phyloP scores from a whole-genome alignment of 2,113 vertebrate genomes.

The Pelecanus crispus region DNA sequence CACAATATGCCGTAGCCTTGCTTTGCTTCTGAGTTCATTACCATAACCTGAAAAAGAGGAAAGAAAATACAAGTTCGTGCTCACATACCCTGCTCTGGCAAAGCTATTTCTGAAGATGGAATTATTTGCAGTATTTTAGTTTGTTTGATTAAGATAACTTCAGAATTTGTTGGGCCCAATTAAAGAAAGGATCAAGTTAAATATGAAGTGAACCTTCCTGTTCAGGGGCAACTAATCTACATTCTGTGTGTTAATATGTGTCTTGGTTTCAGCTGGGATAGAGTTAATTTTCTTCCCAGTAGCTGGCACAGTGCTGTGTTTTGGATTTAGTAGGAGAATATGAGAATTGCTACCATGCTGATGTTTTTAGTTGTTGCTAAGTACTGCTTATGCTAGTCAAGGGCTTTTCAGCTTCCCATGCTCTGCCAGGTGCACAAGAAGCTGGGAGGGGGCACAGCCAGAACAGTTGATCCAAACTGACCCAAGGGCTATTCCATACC shows the following conservation, averaged over 20 bases:
- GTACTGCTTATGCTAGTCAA: no score
- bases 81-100: not conserved
- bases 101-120: not conserved
- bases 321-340: no score
- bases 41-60: not conserved
- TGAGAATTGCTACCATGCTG: no score
- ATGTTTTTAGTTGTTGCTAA: no score
- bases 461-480: no score
- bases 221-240: not conserved
- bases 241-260: not conserved
- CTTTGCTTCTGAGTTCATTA: not conserved
- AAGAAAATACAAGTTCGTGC: not conserved
- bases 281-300: no score
- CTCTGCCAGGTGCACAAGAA: no score
- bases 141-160: not conserved
- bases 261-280: no score
- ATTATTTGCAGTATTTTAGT: not conserved
- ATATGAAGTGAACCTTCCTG: not conserved
- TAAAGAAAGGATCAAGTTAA: not conserved
- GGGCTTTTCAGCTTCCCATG: no score
- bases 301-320: no score
- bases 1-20: not conserved
- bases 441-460: no score
- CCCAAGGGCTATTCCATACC: no score
- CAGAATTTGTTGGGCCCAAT: not conserved